These are phyloP conservation scores for human DNA, from an alignment of 2,113 vertebrate genomes.

Conservation along the genomic window GRCh38 chr1:10689001-10689500, in stretches of 20 bases:
- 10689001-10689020: not conserved
- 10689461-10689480: not conserved
- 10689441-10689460: not conserved
- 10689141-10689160: not conserved
- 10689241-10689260: slow-evolving; percentile 67
- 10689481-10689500: not conserved
- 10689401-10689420: not conserved
- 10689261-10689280: slow-evolving; percentile 71
- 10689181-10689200: not conserved
- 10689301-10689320: slow-evolving; percentile 84
- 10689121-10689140: not conserved
- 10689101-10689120: not conserved
- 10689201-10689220: not conserved
- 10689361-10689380: slow-evolving; percentile 85
- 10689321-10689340: slow-evolving; percentile 86
- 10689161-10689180: not conserved
- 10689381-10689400: slow-evolving; percentile 79
- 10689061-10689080: not conserved
- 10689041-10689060: slow-evolving; percentile 70
- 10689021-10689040: slow-evolving; percentile 81
- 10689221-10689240: slow-evolving; percentile 33
- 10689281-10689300: slow-evolving; percentile 81
- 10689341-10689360: slow-evolving; percentile 85
- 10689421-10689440: not conserved
- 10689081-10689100: not conserved